These are phyloP conservation scores for Catocala nupta DNA, from an alignment of 2,888 invertebrate species.

Conservation along the genomic window DNA sequence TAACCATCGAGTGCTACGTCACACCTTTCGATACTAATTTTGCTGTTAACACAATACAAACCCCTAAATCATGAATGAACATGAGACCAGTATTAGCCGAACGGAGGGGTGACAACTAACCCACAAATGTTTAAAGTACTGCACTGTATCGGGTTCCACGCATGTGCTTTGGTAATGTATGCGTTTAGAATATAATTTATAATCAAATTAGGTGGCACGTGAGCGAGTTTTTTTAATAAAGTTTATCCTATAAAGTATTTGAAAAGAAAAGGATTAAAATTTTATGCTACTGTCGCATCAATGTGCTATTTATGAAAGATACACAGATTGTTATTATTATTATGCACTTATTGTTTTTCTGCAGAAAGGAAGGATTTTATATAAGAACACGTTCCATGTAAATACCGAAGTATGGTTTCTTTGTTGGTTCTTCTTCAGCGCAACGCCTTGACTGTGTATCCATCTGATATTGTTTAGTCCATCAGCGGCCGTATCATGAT, in stretches of 20 bases:
- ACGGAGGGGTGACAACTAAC: conserved; percentile 71
- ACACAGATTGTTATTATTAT: too few relatives aligned
- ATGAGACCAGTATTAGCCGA: conserved; percentile 69
- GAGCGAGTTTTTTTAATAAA: conserved; percentile 13
- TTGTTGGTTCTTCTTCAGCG: too few relatives aligned
- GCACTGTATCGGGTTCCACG: conserved; percentile 7
- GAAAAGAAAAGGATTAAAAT: background rate
- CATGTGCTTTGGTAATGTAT: conserved; percentile 4
- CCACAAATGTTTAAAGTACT: conserved; percentile 64
- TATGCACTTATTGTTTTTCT: too few relatives aligned
- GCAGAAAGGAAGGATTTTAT: too few relatives aligned
- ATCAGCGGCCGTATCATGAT: too few relatives aligned
- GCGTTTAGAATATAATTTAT: conserved; percentile 24
- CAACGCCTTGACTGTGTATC: too few relatives aligned
- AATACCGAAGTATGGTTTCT: too few relatives aligned
- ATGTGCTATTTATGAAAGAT: background rate
- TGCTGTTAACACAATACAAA: conserved; percentile 75
- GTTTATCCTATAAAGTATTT: conserved; percentile 3
- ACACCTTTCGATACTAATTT: conserved; percentile 85
- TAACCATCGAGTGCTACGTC: conserved; percentile 74
- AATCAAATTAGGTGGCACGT: conserved; percentile 32
- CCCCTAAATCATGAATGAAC: conserved; percentile 82
- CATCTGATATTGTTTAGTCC: too few relatives aligned
- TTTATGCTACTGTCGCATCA: background rate
- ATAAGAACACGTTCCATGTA: too few relatives aligned